These are phyloP conservation scores for Stenichneumon culpator DNA, from an alignment of 2,888 invertebrate species.

Conservation along the genomic window DNA sequence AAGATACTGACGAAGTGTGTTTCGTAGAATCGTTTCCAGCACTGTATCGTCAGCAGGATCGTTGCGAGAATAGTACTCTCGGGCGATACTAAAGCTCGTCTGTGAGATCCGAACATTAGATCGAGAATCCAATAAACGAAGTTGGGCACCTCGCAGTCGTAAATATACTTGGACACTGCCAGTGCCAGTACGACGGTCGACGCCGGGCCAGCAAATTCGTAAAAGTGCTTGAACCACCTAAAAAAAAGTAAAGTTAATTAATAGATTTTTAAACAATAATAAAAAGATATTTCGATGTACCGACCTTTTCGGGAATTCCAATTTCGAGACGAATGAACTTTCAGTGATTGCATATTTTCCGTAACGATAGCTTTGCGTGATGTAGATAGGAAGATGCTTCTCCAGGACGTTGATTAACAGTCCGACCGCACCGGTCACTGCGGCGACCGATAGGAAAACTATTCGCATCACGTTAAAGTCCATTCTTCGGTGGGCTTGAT, in stretches of 20 bases:
- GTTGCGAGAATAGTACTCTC: slow-evolving; percentile 88
- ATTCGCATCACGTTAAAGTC: slow-evolving; percentile 79
- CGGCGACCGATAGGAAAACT: slow-evolving; percentile 74
- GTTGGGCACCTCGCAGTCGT: slow-evolving; percentile 85
- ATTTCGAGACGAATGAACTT: slow-evolving; percentile 81
- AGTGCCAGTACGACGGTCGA: slow-evolving; percentile 86
- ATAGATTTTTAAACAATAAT: not conserved
- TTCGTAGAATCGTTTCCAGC: slow-evolving; percentile 92
- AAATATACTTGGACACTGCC: slow-evolving; percentile 86
- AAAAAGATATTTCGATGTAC: slow-evolving; percentile 36
- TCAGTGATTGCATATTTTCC: slow-evolving; percentile 90
- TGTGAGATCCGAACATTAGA: slow-evolving; percentile 80
- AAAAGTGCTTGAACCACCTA: slow-evolving; percentile 93
- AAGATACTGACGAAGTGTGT: slow-evolving; percentile 93
- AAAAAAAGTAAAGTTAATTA: slow-evolving; percentile 58
- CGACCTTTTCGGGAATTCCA: slow-evolving; percentile 91
- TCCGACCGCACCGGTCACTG: slow-evolving; percentile 86
- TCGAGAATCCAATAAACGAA: slow-evolving; percentile 86
- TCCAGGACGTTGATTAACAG: slow-evolving; percentile 89
- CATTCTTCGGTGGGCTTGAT: slow-evolving; percentile 62
- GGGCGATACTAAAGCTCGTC: slow-evolving; percentile 86
- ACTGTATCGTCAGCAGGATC: slow-evolving; percentile 89
- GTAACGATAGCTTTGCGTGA: slow-evolving; percentile 90
- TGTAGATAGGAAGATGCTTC: slow-evolving; percentile 88
- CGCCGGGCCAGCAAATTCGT: slow-evolving; percentile 89